Evolutionary conservation across 2,113 vertebrate genomes (phyloP).

Genomic region (Urocolius indicus): DNA sequence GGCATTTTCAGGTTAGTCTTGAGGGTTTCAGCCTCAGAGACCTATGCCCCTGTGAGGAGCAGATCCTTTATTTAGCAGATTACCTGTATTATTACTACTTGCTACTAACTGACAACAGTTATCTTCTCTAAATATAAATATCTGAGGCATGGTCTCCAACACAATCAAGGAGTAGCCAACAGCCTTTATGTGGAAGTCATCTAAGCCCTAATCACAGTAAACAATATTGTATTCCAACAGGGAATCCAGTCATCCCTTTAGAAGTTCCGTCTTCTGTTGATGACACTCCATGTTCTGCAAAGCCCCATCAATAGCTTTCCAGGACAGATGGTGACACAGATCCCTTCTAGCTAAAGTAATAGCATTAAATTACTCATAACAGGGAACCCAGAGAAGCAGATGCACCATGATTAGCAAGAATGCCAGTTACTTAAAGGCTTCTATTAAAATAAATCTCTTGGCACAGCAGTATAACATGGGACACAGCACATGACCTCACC

Average conservation of each 20-base stretch:
- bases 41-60: fast-evolving
- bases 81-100: background rate
- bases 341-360: constrained; percentile 72
- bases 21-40: background rate
- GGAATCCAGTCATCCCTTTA: constrained; percentile 48
- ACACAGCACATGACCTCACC: constrained; percentile 48
- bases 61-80: background rate
- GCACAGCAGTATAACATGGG: constrained; percentile 49
- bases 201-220: background rate
- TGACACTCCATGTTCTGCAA: constrained; percentile 49
- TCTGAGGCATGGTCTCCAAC: background rate
- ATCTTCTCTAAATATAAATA: background rate
- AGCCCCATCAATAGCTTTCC: constrained; percentile 55
- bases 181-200: background rate
- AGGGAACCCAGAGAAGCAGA: constrained; percentile 70
- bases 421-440: constrained; percentile 74
- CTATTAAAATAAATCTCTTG: constrained; percentile 73
- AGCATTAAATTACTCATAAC: constrained; percentile 74
- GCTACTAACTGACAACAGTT: background rate
- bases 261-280: constrained; percentile 12
- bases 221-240: constrained; percentile 24
- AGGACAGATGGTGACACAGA: constrained; percentile 76
- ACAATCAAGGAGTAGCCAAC: background rate
- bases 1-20: background rate
- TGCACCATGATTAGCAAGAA: constrained; percentile 74